phyloP scores from a whole-genome alignment of 2,888 invertebrate genomes.

The Pedicia rivosa region DNA sequence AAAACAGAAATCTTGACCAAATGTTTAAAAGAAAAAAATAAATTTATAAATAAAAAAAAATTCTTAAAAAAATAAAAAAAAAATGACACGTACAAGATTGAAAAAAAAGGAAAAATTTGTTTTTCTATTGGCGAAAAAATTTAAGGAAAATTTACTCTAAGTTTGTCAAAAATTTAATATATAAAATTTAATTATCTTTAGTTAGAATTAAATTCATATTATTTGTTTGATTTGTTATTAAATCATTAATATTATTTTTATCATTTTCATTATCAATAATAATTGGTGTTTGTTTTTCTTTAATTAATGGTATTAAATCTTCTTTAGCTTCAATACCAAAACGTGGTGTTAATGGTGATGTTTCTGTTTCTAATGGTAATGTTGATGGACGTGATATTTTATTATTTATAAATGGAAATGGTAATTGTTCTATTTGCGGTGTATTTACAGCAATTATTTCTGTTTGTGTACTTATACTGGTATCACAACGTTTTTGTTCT shows the following conservation, averaged over 20 bases:
- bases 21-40: no score
- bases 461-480: constrained; percentile 54
- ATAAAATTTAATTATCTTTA: no score
- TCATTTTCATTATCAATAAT: not conserved
- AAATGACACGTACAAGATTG: no score
- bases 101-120: no score
- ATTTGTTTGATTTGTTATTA: not conserved
- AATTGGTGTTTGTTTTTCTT: not conserved
- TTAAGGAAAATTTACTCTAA: no score
- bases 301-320: not conserved
- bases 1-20: no score
- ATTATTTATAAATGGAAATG: constrained; percentile 17
- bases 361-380: constrained; percentile 20
- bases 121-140: no score
- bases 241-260: not conserved
- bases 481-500: constrained; percentile 6
- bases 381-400: constrained; percentile 27
- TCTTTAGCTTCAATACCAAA: not conserved
- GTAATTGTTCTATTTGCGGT: constrained; percentile 42
- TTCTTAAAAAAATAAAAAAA: no score
- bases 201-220: not conserved
- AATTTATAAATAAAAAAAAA: no score
- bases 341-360: constrained; percentile 9
- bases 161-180: no score
- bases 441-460: constrained; percentile 65